A percentile compares a stretch with the other conserved stretches of the same genome.
phyloP scores from a whole-genome alignment of 1,140 invertebrate species.

The Tyrophagus putrescentiae region DNA sequence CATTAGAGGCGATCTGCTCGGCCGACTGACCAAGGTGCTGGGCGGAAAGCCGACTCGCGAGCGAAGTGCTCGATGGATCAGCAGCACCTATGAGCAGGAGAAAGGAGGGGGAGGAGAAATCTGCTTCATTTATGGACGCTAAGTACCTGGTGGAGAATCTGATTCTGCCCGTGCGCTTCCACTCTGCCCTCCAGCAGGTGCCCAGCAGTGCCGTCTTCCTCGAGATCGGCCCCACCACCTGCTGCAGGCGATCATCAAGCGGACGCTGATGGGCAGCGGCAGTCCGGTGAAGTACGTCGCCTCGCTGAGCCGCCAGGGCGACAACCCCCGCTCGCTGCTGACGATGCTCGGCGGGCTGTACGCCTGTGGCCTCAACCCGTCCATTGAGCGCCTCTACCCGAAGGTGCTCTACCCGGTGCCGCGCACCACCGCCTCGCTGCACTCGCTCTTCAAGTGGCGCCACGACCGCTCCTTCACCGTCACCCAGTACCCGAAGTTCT shows the following conservation, averaged over 20 bases:
- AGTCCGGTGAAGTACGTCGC: conserved; percentile 35
- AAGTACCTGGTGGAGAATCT: conserved; percentile 46
- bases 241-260: conserved; percentile 47
- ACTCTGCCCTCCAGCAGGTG: conserved; percentile 58
- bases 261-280: conserved; percentile 32
- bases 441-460: conserved; percentile 39
- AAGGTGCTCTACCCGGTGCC: conserved; percentile 36
- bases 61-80: conserved; percentile 67
- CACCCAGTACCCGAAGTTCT: conserved; percentile 18
- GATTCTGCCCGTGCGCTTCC: conserved; percentile 57
- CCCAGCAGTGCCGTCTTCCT: conserved; percentile 59
- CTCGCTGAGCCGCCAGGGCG: conserved; percentile 36
- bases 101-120: conserved; percentile 54
- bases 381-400: conserved; percentile 32
- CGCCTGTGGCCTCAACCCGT: conserved; percentile 56
- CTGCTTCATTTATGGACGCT: conserved; percentile 49
- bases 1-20: conserved; percentile 60
- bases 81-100: conserved; percentile 67
- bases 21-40: conserved; percentile 61
- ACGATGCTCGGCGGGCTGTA: conserved; percentile 46
- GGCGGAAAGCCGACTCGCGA: conserved; percentile 48
- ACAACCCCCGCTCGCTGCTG: conserved; percentile 6
- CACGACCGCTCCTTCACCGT: conserved; percentile 30
- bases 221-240: conserved; percentile 65
- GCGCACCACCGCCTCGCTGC: conserved; percentile 36